Evolutionary conservation across 1,140 invertebrate species (phyloP).

Genomic region (Sarcophaga peregrina): DNA sequence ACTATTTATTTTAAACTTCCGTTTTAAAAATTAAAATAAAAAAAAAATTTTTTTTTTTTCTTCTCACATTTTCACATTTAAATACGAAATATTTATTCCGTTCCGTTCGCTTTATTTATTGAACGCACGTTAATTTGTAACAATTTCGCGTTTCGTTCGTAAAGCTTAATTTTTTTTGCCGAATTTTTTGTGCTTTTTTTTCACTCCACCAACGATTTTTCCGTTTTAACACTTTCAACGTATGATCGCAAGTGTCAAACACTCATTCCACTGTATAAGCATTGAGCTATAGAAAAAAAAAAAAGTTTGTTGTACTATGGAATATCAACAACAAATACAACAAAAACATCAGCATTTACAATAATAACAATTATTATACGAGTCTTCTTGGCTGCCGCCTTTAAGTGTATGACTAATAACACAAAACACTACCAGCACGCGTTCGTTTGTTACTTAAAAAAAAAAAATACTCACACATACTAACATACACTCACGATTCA

Average conservation of each 20-base stretch:
- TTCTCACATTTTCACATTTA: no score
- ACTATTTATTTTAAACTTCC: no score
- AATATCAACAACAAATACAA: constrained; percentile 9
- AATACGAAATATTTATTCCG: background rate
- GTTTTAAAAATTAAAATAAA: no score
- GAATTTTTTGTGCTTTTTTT: constrained; percentile 11
- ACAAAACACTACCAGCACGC: constrained; percentile 5
- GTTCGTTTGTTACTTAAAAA: constrained; percentile 9
- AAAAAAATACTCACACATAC: background rate
- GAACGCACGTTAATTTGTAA: no score
- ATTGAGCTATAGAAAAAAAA: background rate
- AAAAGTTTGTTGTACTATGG: constrained; percentile 40
- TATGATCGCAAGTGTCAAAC: constrained; percentile 41
- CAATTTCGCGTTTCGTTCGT: background rate
- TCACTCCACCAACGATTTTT: constrained; percentile 10
- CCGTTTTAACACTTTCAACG: constrained; percentile 36
- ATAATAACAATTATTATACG: constrained; percentile 36
- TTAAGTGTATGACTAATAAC: constrained; percentile 43
- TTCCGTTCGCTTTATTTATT: background rate
- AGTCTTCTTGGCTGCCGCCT: constrained; percentile 60
- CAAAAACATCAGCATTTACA: constrained; percentile 19
- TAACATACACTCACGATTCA: no score
- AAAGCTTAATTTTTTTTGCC: background rate
- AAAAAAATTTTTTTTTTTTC: no score
- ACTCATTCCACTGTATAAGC: constrained; percentile 35